Conservation (phyloP, 1,140 invertebrate genomes). For the Mactra quadrangularis region DNA sequence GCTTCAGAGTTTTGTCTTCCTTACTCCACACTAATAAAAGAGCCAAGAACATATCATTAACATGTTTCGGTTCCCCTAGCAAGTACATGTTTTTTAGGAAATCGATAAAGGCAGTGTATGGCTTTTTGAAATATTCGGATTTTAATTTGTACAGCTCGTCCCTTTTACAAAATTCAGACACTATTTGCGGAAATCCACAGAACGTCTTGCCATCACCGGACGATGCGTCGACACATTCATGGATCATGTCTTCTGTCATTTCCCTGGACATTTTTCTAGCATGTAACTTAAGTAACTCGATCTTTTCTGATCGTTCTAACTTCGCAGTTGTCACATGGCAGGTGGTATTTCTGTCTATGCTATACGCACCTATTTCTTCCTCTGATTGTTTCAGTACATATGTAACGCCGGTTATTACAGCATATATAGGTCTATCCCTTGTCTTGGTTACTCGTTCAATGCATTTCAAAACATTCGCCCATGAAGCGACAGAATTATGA, state of each 20-base stretch:
- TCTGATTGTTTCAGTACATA: conserved; percentile 16
- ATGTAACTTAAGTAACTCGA: not conserved
- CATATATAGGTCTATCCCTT: not conserved
- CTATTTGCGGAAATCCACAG: conserved; percentile 26
- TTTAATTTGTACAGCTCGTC: not conserved
- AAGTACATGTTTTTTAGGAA: conserved; percentile 11
- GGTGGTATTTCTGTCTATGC: too few relatives aligned
- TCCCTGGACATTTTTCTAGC: not conserved
- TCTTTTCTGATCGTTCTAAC: not conserved
- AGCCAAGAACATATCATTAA: conserved; percentile 6
- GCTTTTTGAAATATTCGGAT: conserved; percentile 1
- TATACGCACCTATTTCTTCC: not conserved
- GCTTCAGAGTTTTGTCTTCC: not conserved
- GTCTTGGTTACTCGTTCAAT: not conserved
- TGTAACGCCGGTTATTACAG: not conserved
- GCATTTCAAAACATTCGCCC: not conserved
- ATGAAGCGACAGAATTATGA: not conserved
- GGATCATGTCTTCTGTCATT: too few relatives aligned
- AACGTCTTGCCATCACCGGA: not conserved
- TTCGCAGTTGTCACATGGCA: not conserved
- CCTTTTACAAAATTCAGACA: not conserved
- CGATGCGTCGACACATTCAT: not conserved
- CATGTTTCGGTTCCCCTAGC: not conserved
- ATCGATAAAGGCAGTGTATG: not conserved
- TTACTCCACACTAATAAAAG: conserved; percentile 27